Evolutionary conservation across 2,113 vertebrate genomes (phyloP).

Genomic region (Phasianus colchicus): DNA sequence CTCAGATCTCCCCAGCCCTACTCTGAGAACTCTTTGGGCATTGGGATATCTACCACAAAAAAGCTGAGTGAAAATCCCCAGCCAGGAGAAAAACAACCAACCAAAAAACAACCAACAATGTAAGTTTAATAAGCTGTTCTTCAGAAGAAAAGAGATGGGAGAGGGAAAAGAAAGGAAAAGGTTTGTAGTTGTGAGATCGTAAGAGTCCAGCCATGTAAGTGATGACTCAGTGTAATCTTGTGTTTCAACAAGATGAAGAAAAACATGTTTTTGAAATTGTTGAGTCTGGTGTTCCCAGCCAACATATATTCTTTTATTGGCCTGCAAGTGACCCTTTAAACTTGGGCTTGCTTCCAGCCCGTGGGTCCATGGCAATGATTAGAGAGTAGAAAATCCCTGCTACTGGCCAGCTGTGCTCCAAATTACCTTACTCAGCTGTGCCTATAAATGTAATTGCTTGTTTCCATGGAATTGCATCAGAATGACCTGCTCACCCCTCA

Average conservation of each 20-base stretch:
- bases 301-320: constrained; percentile 23
- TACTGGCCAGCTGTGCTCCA: constrained; percentile 42
- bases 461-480: constrained; percentile 46
- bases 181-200: not conserved
- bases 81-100: not conserved
- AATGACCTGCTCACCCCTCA: constrained; percentile 24
- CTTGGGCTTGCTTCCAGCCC: constrained; percentile 18
- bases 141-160: not conserved
- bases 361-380: constrained; percentile 10
- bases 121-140: constrained; percentile 23
- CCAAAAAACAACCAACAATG: too few relatives aligned
- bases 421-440: constrained; percentile 41
- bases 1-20: not conserved
- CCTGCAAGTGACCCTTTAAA: not conserved
- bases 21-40: not conserved
- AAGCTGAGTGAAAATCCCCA: constrained; percentile 54
- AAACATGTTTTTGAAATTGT: constrained; percentile 55
- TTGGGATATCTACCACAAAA: constrained; percentile 26
- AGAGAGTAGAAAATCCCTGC: not conserved
- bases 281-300: not conserved
- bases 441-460: constrained; percentile 25
- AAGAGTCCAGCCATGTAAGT: not conserved
- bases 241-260: constrained; percentile 46
- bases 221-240: constrained; percentile 52
- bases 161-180: constrained; percentile 25